Base-by-base conservation (phyloP, 1,140 invertebrate species). In the Drosophila ercepeae region DNA sequence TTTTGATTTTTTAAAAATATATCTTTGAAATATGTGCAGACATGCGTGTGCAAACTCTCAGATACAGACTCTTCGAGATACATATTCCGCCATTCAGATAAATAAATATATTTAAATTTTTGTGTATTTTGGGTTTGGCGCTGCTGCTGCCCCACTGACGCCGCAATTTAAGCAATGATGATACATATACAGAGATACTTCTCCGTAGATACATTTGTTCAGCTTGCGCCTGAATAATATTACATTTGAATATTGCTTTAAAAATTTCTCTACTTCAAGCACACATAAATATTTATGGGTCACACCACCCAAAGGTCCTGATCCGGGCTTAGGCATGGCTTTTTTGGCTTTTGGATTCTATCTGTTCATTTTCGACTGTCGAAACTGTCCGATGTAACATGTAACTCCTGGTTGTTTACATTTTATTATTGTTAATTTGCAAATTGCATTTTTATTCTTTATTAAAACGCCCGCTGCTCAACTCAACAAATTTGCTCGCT, bases 1-100 rank as follows among this genome's bases (percentile, higher is more conserved):
- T 88, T 86, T 86, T 88, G 82, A 88, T 76, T 86, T 86, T 86
- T 88, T 81, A 70, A 81, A 86, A 86, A 86, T 82, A 86, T 88
- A 88, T 81, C 73, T 64, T 39, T 64, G 48, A 54, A 39, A 27
- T 53, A 65, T 55, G 52, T 64, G 58, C 36, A 57, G 74, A 70
- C 54, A 63, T 60, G 49, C 53, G 42, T 48, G 45, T 54, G 44
- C 51, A 42, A 14, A 29, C 36, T 5, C 41, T 48, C 14, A 55
- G 39, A 29, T 16, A 59, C 13, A 19, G 32, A 23, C 21, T 2
- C 34, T 13, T 19, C 46, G 41, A 52, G 53, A 55, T 59, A 79
- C 53, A 73, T 73, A 74, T 65, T 54, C 71, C 13, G 50, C 14
- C 39, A 61, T 46, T 45, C 44, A 45, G 52, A 60, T 65, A 61